These are phyloP conservation scores for Tinea pellionella DNA, from an alignment of 2,888 invertebrate genomes.

Conservation along the genomic window DNA sequence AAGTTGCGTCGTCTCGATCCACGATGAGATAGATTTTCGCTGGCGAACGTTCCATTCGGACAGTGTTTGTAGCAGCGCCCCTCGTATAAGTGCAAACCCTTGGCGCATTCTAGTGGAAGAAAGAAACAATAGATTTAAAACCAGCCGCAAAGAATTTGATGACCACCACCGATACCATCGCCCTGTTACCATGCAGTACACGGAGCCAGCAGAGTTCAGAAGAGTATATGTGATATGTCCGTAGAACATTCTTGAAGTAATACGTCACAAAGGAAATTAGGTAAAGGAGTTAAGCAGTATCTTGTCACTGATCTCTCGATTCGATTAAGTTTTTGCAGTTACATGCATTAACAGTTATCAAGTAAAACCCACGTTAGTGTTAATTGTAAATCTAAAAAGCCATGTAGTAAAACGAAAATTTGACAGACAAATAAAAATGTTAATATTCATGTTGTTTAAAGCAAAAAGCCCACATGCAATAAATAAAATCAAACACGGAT, in stretches of 20 bases:
- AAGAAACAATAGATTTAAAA: constrained; percentile 39
- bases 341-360: neutral
- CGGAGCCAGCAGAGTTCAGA: constrained; percentile 32
- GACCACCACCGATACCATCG: constrained; percentile 12
- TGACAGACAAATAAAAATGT: neutral
- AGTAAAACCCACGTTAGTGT: neutral
- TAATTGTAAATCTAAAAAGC: neutral
- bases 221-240: too few relatives aligned
- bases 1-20: constrained; percentile 54
- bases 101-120: constrained; percentile 74
- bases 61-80: constrained; percentile 72
- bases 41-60: constrained; percentile 62
- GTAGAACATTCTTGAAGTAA: neutral
- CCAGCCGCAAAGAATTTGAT: neutral
- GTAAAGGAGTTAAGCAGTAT: constrained; percentile 41
- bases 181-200: neutral
- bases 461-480: constrained; percentile 3
- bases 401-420: neutral
- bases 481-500: neutral
- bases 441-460: neutral
- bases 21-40: constrained; percentile 43
- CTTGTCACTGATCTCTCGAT: constrained; percentile 59
- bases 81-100: constrained; percentile 70
- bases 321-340: neutral
- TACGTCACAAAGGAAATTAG: constrained; percentile 11